Evolutionary conservation across 1,140 invertebrate genomes (phyloP), one percentile per base, ranked within the genome.

Genomic region (Lerema accius): DNA sequence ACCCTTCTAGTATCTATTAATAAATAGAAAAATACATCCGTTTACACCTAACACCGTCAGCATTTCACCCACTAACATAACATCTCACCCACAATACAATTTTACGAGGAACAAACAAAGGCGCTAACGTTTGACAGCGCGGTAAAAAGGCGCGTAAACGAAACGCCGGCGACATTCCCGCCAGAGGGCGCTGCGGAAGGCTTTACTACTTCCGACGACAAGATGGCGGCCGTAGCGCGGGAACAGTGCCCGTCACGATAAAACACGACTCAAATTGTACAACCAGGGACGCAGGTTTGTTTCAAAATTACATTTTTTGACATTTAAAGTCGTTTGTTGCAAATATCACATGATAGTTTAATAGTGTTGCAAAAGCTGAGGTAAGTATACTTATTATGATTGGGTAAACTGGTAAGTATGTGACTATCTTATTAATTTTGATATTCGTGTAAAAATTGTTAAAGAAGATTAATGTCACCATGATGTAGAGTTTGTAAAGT

Each of bases 191-290:
- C 65, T 69, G 56, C 77, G 81, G 86, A 86, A 86, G 86, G 79
- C 77, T 89, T 89, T 89, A 89, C 86, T 84, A 89, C 84, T 86
- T 86, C 84, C 86, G 77, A 65, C 76, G 78, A 75, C 84, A 86
- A 86, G 82, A 86, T 82, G 82, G 83, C 82, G 68, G 62, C 68
- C 82, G 75, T 78, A 75, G 63, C 67, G 71, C 71, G 56, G 84
- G 85, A 88, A 81, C 80, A 65, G 66, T 51, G 63, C 65, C 39
- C 71, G 66, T 49, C 76, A 65, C 71, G 73, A 78, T 74, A 80
- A 82, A 77, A 81, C 76, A 78, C 76, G 63, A 65, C 55, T 46
- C 50, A 58, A 63, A 64, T 48, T 4, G 39, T 73, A 67, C 43
- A 26, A 39, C 17, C 4, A 15, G 50, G 19, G 9, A 48, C 49